These are phyloP conservation scores for Cyrtodaria siliqua DNA, from an alignment of 2,888 invertebrate species.

Conservation along the genomic window DNA sequence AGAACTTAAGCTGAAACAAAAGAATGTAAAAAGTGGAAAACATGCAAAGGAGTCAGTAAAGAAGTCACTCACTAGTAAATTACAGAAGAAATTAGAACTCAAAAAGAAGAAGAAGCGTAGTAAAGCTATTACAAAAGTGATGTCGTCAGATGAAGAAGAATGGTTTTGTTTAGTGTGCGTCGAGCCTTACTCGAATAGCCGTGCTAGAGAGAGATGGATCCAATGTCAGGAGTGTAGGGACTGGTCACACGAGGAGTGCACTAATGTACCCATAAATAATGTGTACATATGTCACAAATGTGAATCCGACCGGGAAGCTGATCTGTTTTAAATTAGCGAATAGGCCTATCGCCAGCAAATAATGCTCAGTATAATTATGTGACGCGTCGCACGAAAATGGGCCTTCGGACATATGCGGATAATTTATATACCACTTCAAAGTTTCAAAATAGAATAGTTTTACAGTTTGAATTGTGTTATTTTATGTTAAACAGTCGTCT, in stretches of 20 bases:
- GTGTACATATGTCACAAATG: constrained; percentile 36
- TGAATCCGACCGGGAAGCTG: constrained; percentile 30
- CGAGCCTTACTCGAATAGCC: constrained; percentile 34
- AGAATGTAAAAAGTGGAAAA: constrained; percentile 7
- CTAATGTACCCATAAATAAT: constrained; percentile 23
- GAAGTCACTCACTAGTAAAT: constrained; percentile 12
- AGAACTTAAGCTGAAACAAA: constrained; percentile 15
- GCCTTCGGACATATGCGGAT: too few species aligned
- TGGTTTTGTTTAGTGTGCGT: constrained; percentile 33
- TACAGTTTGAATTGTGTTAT: too few species aligned
- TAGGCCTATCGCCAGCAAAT: too few species aligned
- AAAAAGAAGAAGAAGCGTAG: constrained; percentile 25
- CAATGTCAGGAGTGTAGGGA: constrained; percentile 33
- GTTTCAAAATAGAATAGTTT: too few species aligned
- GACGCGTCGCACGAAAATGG: too few species aligned
- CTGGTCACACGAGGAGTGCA: constrained; percentile 38
- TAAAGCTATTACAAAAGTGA: constrained; percentile 1
- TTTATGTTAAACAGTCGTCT: too few species aligned
- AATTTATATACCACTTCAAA: too few species aligned
- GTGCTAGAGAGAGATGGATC: constrained; percentile 20
- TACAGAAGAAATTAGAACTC: constrained; percentile 7
- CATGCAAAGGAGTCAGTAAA: constrained; percentile 2
- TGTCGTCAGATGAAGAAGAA: constrained; percentile 35
- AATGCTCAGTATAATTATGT: too few species aligned
- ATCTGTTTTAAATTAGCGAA: background rate